phyloP scores from a whole-genome alignment of 2,888 invertebrate species.

The Tetranychus piercei region DNA sequence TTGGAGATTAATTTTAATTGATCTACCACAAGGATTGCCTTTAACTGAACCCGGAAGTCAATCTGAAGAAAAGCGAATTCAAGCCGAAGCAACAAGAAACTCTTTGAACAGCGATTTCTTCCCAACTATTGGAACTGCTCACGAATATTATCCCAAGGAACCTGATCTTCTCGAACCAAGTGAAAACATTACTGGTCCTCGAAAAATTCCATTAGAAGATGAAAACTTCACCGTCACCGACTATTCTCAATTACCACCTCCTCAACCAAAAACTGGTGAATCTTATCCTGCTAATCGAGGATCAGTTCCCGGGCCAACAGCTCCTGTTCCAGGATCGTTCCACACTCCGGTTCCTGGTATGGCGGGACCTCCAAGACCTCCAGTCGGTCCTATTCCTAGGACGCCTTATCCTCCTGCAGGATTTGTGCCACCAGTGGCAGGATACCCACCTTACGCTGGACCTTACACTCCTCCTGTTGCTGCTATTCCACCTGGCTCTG shows the following conservation, averaged over 20 bases:
- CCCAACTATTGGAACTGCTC: constrained; percentile 31
- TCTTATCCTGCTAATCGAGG: not conserved
- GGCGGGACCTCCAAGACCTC: not conserved
- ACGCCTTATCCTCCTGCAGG: not conserved
- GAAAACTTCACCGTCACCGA: constrained; percentile 28
- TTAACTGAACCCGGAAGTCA: constrained; percentile 15
- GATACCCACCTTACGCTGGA: not conserved
- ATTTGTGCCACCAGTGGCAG: not conserved
- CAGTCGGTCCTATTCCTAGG: not conserved
- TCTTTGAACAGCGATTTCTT: not conserved
- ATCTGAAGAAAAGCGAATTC: constrained; percentile 16
- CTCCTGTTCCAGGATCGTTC: not conserved
- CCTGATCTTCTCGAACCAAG: constrained; percentile 59
- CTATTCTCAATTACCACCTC: not conserved
- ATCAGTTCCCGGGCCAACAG: not conserved
- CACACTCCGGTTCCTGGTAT: not conserved
- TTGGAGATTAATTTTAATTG: constrained; percentile 18
- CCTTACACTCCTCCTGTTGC: not conserved
- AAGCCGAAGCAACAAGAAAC: constrained; percentile 13
- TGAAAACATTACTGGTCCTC: constrained; percentile 47
- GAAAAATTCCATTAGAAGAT: constrained; percentile 70
- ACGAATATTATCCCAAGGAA: constrained; percentile 58
- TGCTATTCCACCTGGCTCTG: not conserved
- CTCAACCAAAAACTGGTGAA: not conserved
- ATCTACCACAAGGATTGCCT: not conserved